Conservation (phyloP, 2,888 invertebrate species). For the Eueremaeus valkanovi region DNA sequence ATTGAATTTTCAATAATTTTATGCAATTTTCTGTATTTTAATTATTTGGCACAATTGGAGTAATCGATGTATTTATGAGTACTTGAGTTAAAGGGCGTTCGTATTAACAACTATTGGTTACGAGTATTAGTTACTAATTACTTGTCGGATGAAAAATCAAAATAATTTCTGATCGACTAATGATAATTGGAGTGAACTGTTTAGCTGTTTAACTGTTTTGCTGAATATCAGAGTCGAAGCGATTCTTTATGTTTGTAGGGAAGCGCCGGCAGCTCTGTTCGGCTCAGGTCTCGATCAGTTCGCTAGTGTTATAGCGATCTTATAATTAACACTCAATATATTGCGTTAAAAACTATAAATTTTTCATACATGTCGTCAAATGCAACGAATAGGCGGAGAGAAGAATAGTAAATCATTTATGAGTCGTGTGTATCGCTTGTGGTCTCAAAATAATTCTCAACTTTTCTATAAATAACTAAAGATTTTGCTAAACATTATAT, state of each 20-base stretch:
- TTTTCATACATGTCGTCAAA: constrained; percentile 1
- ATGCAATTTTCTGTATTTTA: too few relatives aligned
- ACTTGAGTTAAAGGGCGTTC: neutral
- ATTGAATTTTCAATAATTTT: too few relatives aligned
- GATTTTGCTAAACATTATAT: too few relatives aligned
- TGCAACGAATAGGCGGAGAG: constrained; percentile 5
- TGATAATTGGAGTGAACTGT: constrained; percentile 14
- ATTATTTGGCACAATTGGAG: too few relatives aligned
- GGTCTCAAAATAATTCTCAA: neutral
- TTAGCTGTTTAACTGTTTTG: too few relatives aligned
- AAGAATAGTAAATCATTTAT: neutral
- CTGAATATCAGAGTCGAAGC: neutral
- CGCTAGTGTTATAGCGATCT: neutral
- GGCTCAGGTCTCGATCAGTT: neutral
- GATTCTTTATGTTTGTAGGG: neutral
- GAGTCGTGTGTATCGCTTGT: neutral
- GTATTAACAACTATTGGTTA: constrained; percentile 11
- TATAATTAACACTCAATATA: constrained; percentile 12
- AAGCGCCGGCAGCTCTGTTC: neutral
- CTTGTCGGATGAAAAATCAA: constrained; percentile 1
- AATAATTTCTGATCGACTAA: neutral
- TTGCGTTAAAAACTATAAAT: neutral
- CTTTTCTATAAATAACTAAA: neutral
- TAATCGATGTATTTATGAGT: too few relatives aligned
- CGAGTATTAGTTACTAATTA: neutral